Evolutionary conservation across 2,888 invertebrate species (phyloP), one percentile per base, ranked within the genome.

Genomic region (Leptopilina drosophilae): DNA sequence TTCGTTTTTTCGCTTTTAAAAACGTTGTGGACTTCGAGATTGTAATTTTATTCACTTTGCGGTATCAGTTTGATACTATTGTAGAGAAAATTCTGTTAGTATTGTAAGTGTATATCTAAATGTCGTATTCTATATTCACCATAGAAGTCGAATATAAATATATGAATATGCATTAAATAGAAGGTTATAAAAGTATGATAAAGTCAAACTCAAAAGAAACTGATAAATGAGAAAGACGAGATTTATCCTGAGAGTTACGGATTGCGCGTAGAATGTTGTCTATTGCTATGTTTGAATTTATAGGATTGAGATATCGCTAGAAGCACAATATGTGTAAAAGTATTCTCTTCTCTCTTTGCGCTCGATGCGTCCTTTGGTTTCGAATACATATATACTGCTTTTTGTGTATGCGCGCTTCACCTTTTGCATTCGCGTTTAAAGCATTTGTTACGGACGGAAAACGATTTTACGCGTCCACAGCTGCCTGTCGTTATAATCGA

Each of bases 351-450:
- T 49, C 49, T 49, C 49, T 49, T 49, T 49, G 49, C 49, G 9
- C 12, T 40, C 12, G 33, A 2, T 14, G 14, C 64, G 64, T 64
- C 64, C 33, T 64, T 64, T 64, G 33, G 33, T 64, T 64, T 64
- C 64, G 14, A 64, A 64, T 33, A 20, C 20, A 46, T 20, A 49
- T 49, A 53, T 53, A 73, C 33, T 56, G 9, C 56, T 33, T 56
- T 49, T 73, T 73, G 20, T 73, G 69, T 73, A 73, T 53, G 8
- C 7, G 7, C 42, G 53, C 14, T 33, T 73, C 33, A 56, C 56
- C 56, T 73, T 62, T 73, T n/a, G 73, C 56, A 56, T 73, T 73
- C 56, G 73, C 56, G 73, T 73, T 69, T 73, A 26, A 49, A 73
- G 56, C 56, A 73, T 73, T 73, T 73, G 73, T 73, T 53, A 56